Evolutionary conservation across 30 jellyfish, hydroid and myxozoan genomes (phyloP).

Genomic region (Phacellophora camtschatica): DNA sequence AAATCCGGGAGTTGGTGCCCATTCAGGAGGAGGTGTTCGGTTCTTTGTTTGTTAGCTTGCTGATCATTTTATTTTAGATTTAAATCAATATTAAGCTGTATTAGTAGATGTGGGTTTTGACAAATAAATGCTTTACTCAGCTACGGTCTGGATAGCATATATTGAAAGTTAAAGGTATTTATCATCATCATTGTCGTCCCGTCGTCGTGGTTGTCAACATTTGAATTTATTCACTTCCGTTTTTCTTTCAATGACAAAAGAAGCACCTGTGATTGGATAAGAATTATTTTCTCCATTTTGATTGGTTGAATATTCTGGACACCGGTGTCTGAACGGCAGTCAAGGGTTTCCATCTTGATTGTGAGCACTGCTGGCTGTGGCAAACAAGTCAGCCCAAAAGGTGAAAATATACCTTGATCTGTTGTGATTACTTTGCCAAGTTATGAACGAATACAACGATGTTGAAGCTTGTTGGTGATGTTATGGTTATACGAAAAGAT

Average conservation of each 20-base stretch:
- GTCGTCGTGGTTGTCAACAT: too few relatives aligned
- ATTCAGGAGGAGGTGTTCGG: too few relatives aligned
- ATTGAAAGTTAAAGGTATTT: not conserved
- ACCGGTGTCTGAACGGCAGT: slow-evolving; percentile 75
- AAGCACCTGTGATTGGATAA: slow-evolving; percentile 10
- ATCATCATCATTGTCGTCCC: too few relatives aligned
- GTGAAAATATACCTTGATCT: not conserved
- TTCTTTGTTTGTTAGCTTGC: too few relatives aligned
- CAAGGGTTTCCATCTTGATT: slow-evolving; percentile 59
- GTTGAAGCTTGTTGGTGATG: not conserved
- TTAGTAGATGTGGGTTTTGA: too few relatives aligned
- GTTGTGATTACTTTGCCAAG: not conserved
- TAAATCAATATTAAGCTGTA: too few relatives aligned
- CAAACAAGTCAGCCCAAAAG: not conserved
- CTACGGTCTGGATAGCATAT: too few relatives aligned
- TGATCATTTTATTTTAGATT: too few relatives aligned
- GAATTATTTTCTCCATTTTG: not conserved
- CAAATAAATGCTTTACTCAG: too few relatives aligned
- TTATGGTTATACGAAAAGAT: not conserved
- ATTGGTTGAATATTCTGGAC: slow-evolving; percentile 37
- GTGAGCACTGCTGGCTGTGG: too few relatives aligned
- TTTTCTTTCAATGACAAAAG: not conserved
- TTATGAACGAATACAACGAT: not conserved
- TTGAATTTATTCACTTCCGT: slow-evolving; percentile 30
- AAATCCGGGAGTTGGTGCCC: too few relatives aligned